These are phyloP conservation scores for Aulostomus chinensis DNA, from an alignment of 2,797 vertebrate genomes.

Conservation along the genomic window DNA sequence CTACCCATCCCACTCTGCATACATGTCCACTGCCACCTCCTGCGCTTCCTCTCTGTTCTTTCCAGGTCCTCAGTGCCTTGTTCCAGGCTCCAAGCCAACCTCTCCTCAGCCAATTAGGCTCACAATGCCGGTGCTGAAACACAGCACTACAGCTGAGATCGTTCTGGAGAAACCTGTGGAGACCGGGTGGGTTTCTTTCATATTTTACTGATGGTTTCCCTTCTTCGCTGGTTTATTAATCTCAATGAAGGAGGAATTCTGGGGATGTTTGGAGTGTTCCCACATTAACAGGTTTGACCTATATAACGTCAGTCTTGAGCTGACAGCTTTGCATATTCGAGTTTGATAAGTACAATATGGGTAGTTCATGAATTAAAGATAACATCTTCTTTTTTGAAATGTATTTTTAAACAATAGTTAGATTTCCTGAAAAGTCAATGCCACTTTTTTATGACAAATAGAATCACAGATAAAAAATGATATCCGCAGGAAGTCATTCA, in stretches of 20 bases:
- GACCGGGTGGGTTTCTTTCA: conserved; percentile 78
- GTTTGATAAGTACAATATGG: too few species aligned
- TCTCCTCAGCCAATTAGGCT: conserved; percentile 86
- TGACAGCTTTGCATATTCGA: too few species aligned
- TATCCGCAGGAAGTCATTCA: conserved; percentile 16
- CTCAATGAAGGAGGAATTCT: too few species aligned
- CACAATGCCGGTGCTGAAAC: conserved; percentile 67
- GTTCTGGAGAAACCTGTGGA: conserved; percentile 81
- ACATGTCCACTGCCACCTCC: not conserved
- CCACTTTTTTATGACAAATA: not conserved
- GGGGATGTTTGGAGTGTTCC: too few species aligned
- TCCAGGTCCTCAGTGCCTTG: conserved; percentile 66
- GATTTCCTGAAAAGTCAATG: not conserved
- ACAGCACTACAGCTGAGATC: conserved; percentile 70
- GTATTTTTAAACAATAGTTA: too few species aligned
- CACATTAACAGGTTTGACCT: too few species aligned
- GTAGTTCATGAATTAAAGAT: too few species aligned
- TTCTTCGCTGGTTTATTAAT: not conserved
- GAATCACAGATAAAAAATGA: conserved; percentile 1
- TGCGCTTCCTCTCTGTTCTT: conserved; percentile 21
- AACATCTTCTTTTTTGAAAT: too few species aligned
- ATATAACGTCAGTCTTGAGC: too few species aligned
- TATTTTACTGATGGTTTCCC: not conserved
- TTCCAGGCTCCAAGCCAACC: conserved; percentile 57
- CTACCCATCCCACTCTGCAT: conserved; percentile 3